Conservation (phyloP, 1,140 invertebrate species). For the Andrena cerasifolii region DNA sequence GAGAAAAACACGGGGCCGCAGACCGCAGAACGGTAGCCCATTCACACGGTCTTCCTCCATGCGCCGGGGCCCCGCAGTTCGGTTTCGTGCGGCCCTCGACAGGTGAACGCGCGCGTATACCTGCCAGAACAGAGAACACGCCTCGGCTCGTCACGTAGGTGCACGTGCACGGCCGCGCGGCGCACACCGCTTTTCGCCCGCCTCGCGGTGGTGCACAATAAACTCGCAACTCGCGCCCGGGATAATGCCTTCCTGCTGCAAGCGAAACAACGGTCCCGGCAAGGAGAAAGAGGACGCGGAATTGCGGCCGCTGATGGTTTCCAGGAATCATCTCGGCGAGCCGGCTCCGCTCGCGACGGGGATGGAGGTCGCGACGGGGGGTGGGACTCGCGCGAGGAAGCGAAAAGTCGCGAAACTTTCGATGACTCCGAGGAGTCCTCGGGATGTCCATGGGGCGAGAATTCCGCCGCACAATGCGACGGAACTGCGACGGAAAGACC, state of each 20-base stretch:
- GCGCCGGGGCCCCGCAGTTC: slow-evolving; percentile 27
- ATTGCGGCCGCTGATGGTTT: slow-evolving; percentile 64
- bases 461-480: too few relatives aligned
- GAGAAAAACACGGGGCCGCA: slow-evolving; percentile 65
- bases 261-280: slow-evolving; percentile 58
- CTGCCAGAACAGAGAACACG: slow-evolving; percentile 23
- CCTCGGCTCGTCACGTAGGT: slow-evolving; percentile 30
- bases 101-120: slow-evolving; percentile 47
- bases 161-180: slow-evolving; percentile 19
- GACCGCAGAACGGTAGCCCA: slow-evolving; percentile 78
- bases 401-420: slow-evolving; percentile 3
- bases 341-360: neutral
- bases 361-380: neutral
- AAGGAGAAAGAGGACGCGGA: slow-evolving; percentile 39
- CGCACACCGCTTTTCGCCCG: slow-evolving; percentile 9
- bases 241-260: slow-evolving; percentile 64
- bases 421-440: neutral
- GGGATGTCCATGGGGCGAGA: neutral
- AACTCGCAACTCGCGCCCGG: slow-evolving; percentile 57
- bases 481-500: too few relatives aligned
- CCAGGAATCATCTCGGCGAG: slow-evolving; percentile 52
- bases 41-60: slow-evolving; percentile 71
- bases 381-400: neutral
- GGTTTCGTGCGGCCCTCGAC: slow-evolving; percentile 41
- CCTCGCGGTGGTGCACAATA: slow-evolving; percentile 57